phyloP scores from a whole-genome alignment of 2,797 vertebrate genomes.

The Xiphorhynchus erythropygius region DNA sequence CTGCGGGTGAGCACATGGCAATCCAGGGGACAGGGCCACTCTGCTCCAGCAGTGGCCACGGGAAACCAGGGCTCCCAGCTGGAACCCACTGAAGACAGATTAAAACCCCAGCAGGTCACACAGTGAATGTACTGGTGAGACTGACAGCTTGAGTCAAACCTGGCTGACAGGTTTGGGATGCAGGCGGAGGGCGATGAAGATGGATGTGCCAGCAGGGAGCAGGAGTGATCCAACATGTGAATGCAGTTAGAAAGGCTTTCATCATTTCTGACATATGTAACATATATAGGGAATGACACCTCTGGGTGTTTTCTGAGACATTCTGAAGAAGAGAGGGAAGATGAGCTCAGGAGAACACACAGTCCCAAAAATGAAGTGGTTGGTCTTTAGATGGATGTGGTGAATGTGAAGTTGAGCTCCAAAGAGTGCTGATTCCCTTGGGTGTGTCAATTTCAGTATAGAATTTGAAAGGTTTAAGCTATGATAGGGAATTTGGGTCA shows the following conservation, averaged over 20 bases:
- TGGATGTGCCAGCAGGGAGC: neutral
- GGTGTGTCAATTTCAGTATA: neutral
- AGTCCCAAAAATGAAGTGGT: rapidly evolving
- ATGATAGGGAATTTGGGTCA: neutral
- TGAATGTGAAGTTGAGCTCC: neutral
- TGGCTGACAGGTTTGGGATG: neutral
- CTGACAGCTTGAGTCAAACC: neutral
- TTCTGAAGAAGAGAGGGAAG: neutral
- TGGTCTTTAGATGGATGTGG: neutral
- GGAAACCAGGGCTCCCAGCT: neutral
- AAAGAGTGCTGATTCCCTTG: neutral
- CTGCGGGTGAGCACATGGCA: rapidly evolving
- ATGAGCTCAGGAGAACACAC: neutral
- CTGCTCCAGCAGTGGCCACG: neutral
- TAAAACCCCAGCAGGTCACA: neutral
- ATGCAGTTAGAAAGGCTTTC: neutral
- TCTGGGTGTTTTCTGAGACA: neutral
- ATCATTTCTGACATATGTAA: rapidly evolving
- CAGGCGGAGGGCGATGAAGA: neutral
- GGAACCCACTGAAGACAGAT: neutral
- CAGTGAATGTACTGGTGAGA: neutral
- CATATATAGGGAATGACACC: neutral
- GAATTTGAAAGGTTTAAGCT: neutral
- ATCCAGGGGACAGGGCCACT: neutral
- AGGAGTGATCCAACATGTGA: neutral